Evolutionary conservation across 2,113 vertebrate genomes (phyloP).

Genomic region (Scophthalmus maximus): DNA sequence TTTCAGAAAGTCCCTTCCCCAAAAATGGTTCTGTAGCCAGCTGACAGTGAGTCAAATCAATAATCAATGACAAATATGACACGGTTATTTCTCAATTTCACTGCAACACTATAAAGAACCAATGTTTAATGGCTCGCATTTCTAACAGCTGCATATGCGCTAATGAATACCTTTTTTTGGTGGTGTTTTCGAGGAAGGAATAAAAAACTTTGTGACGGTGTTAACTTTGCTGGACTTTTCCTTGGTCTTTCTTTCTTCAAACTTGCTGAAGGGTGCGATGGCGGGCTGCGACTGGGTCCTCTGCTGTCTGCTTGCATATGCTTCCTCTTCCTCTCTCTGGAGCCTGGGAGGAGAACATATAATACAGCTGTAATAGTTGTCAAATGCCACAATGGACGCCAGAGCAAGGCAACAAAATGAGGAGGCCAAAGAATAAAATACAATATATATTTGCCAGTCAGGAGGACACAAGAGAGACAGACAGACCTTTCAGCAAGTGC

Average conservation of each 20-base stretch:
- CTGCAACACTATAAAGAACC: too few relatives aligned
- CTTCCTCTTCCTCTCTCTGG: constrained; percentile 92
- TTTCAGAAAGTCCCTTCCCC: neutral
- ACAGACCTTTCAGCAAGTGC: constrained; percentile 93
- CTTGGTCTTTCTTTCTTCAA: constrained; percentile 94
- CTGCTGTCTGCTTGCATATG: constrained; percentile 89
- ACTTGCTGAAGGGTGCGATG: constrained; percentile 88
- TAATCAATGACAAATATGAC: neutral
- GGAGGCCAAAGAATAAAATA: neutral
- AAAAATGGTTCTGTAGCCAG: neutral
- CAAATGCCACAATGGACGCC: neutral
- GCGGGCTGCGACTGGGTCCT: constrained; percentile 82
- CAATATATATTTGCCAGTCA: neutral
- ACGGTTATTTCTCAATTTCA: too few relatives aligned
- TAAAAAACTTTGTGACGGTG: constrained; percentile 96
- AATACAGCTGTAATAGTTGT: neutral
- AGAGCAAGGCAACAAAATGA: neutral
- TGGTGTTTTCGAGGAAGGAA: constrained; percentile 88
- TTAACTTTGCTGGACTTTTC: constrained; percentile 93
- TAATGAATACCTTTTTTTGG: constrained; percentile 88
- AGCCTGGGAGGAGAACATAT: constrained; percentile 79
- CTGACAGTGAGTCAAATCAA: neutral
- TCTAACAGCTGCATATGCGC: neutral
- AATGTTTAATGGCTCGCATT: neutral
- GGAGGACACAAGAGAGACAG: neutral